Evolutionary conservation across 2,888 invertebrate species (phyloP), one percentile per base, ranked within the genome.

Genomic region (Drosophila mettleri): DNA sequence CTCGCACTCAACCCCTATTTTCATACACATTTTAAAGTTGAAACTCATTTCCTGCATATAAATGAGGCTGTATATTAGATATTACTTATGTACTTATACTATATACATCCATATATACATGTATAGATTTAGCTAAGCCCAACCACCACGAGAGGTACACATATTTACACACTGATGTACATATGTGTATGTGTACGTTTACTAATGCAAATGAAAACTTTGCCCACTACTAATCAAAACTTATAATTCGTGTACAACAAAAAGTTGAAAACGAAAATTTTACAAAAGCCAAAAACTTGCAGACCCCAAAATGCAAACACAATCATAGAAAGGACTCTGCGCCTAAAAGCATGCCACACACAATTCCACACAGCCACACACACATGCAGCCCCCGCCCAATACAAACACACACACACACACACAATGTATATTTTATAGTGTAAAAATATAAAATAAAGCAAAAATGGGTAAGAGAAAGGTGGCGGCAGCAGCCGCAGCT

Each of bases 161-260:
- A 43, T n/a, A n/a, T n/a, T n/a, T n/a, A n/a, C 41, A 49, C 51
- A 58, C 33, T 58, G 20, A 41, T 43, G 57, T 36, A 58, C 61
- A 72, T 55, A 65, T 41, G 54, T 48, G 31, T 48, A 46, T 46
- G 52, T 16, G 18, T 29, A 62, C 59, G 69, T 62, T 66, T 52
- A 67, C 53, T 58, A 20, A 53, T 63, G 54, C 55, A 63, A 62
- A 66, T 57, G 66, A 88, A 84, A 84, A 84, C 80, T 88, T 84
- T 88, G 65, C 86, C 88, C 86, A 81, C 82, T 86, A 85, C 88
- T 86, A 88, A 86, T 86, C 85, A 86, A 86, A 86, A 86, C 85
- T 86, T 86, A 88, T 86, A 86, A 86, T 86, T 86, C 87, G 85
- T 87, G 87, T 88, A 84, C 83, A 84, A 88, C 74, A 71, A 77